Evolutionary conservation across 2,113 vertebrate genomes (phyloP).

Genomic region (Rhinolophus sinicus): DNA sequence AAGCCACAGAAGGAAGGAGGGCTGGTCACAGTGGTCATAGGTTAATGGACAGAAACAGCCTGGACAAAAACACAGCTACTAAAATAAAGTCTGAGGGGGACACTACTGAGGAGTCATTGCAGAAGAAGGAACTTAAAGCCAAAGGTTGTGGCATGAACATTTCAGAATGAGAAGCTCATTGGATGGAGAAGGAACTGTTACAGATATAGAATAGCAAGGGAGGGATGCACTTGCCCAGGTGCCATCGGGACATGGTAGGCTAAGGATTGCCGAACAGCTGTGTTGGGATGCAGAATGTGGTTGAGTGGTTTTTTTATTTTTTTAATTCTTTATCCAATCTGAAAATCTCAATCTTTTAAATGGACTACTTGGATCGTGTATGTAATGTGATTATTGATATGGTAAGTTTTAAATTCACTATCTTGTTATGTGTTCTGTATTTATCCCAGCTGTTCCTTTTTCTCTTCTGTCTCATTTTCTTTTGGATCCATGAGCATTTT

Average conservation of each 20-base stretch:
- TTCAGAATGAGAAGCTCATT: neutral
- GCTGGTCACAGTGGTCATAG: neutral
- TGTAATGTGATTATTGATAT: neutral
- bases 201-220: neutral
- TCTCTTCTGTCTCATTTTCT: neutral
- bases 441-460: neutral
- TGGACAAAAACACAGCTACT: neutral
- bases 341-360: constrained; percentile 11
- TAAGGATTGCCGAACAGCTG: neutral
- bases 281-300: neutral
- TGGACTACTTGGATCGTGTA: neutral
- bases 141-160: neutral
- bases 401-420: neutral
- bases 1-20: neutral
- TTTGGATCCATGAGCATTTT: neutral
- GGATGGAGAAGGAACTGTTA: neutral
- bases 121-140: neutral
- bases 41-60: neutral
- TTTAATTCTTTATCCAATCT: neutral
- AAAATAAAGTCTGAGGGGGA: neutral
- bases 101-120: neutral
- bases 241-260: neutral
- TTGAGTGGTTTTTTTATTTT: neutral
- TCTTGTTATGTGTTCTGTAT: neutral
- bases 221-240: neutral